phyloP scores from a whole-genome alignment of 2,888 invertebrate genomes.

The Venusia cambrica region DNA sequence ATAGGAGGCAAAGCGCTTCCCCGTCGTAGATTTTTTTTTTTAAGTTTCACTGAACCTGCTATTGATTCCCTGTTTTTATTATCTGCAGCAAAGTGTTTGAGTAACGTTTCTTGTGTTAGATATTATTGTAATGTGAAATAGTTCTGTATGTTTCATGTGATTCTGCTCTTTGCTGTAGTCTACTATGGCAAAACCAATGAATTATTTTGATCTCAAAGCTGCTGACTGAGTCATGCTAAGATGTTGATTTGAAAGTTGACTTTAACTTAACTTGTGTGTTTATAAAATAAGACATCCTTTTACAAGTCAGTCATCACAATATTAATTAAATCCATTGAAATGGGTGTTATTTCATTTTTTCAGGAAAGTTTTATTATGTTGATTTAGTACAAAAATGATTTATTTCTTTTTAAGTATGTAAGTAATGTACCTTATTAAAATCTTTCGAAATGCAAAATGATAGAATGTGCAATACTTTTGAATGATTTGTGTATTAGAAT shows the following conservation, averaged over 20 bases:
- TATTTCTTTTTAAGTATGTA: constrained; percentile 15
- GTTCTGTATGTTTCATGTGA: no score
- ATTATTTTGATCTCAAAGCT: constrained; percentile 62
- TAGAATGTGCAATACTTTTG: constrained; percentile 58
- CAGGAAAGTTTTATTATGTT: constrained; percentile 43
- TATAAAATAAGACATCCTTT: constrained; percentile 7
- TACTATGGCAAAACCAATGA: constrained; percentile 32
- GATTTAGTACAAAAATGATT: constrained; percentile 65
- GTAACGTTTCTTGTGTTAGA: no score
- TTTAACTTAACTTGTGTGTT: constrained; percentile 8
- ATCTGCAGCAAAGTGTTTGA: no score
- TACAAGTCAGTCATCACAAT: constrained; percentile 55
- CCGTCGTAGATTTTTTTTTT: no score
- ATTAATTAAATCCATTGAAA: constrained; percentile 29
- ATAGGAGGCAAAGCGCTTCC: no score
- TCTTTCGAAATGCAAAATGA: constrained; percentile 38
- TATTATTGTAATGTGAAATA: no score
- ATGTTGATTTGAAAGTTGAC: constrained; percentile 20
- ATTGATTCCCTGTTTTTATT: no score
- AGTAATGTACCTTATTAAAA: no score
- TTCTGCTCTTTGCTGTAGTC: constrained; percentile 2
- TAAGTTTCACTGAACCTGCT: no score
- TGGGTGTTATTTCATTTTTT: constrained; percentile 43
- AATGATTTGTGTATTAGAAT: constrained; percentile 39
- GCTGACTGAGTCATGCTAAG: constrained; percentile 40